Conservation (phyloP, 2,113 vertebrate genomes). For the Setophaga coronata region DNA sequence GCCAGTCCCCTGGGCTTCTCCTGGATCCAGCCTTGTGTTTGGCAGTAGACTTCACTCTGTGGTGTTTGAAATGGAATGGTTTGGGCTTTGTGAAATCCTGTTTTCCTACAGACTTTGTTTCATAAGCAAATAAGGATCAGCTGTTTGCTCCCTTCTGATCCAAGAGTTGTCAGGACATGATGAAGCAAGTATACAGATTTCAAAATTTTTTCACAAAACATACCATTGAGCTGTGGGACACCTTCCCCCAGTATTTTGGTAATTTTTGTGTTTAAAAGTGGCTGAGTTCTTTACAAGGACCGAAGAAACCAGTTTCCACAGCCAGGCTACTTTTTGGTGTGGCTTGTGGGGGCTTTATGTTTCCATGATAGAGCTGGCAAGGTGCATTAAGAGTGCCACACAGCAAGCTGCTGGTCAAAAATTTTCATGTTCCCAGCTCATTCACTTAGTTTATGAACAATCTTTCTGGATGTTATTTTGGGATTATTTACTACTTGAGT, state of each 20-base stretch:
- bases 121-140: slow-evolving; percentile 54
- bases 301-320: neutral
- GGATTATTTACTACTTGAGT: neutral
- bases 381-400: neutral
- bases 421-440: neutral
- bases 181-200: neutral
- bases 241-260: neutral
- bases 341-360: neutral
- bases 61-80: neutral
- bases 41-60: neutral
- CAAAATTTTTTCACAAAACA: neutral
- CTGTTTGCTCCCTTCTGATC: neutral
- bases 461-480: neutral
- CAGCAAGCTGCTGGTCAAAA: neutral
- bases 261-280: neutral
- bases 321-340: neutral
- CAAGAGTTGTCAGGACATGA: neutral
- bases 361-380: neutral
- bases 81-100: slow-evolving; percentile 15
- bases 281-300: neutral
- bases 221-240: neutral
- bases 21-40: neutral
- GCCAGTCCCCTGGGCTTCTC: neutral
- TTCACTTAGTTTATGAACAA: neutral
- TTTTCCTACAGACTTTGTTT: slow-evolving; percentile 39